Base-by-base conservation (phyloP, 1,140 invertebrate genomes). In the Diorhabda carinulata region DNA sequence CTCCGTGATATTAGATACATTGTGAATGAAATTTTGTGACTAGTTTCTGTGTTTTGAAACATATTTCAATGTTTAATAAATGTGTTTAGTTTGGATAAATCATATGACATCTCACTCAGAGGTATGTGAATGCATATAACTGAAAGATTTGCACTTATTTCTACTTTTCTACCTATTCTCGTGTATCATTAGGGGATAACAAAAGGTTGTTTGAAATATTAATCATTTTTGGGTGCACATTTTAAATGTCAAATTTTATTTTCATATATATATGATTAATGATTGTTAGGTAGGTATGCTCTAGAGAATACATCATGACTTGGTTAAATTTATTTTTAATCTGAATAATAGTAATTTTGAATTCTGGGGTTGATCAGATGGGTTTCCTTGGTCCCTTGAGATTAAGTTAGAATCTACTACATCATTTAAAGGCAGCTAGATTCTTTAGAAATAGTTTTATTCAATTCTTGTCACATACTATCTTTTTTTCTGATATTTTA, bases 241-340 rank as follows among this genome's bases (percentile, higher is more conserved):
- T 78, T 74, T 64, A 73, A 76, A 76, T 74, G 77, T 79, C 78
- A 78, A 78, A 78, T 76, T 56, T 76, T 70, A 76, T 76, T 80
- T 76, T 78, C 65, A 72, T 71, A 73, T 71, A 77, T 79, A 74
- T 80, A 79, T 80, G 78, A 80, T 80, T 79, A 79, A 79, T 79
- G 78, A 73, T 78, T 45, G 41, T 45, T 64, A 72, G 73, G 25
- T 25, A 25, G 25, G 73, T 74, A 74, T 72, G 73, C 78, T 73
- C 76, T 66, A 68, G 74, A 75, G 77, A 71, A 75, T 78, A 69
- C 67, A 73, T 66, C 75, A 74, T 78, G 76, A 77, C 77, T 73
- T 59, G 68, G 64, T 71, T 60, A 66, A 73, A 77, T 72, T 76
- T 75, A 73, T 70, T 75, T 67, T 73, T 68, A 72, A 75, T 74